Percentiles rank a stretch among this genome's conserved stretches.
phyloP scores from a whole-genome alignment of 2,797 vertebrate species.

The Crocidura indochinensis region DNA sequence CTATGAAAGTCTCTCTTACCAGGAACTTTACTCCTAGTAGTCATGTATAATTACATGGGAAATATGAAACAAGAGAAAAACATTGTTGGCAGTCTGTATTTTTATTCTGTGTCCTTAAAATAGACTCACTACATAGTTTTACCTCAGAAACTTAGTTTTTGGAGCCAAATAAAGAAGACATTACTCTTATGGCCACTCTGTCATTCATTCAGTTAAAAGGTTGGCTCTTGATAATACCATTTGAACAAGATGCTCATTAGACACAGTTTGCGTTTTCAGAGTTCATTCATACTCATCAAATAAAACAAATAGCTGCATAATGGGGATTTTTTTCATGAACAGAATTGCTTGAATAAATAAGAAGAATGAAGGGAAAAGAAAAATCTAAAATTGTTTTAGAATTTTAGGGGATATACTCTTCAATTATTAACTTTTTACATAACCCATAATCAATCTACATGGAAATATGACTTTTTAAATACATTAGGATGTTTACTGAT shows the following conservation, averaged over 20 bases:
- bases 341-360: constrained; percentile 25
- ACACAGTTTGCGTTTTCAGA: constrained; percentile 50
- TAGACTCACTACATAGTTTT: neutral
- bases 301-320: neutral
- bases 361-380: constrained; percentile 34
- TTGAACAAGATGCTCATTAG: constrained; percentile 60
- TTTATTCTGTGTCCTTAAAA: constrained; percentile 10
- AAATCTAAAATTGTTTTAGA: neutral
- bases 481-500: neutral
- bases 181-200: neutral
- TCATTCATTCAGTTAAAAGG: constrained; percentile 43
- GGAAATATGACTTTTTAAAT: constrained; percentile 54
- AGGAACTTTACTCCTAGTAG: neutral
- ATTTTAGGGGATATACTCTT: neutral
- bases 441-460: constrained; percentile 25
- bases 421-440: constrained; percentile 14
- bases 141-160: constrained; percentile 23
- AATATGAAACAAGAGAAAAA: constrained; percentile 44
- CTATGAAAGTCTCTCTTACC: neutral
- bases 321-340: neutral
- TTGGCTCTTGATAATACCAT: constrained; percentile 25
- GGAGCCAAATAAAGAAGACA: constrained; percentile 30
- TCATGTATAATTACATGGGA: neutral
- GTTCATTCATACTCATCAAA: constrained; percentile 43
- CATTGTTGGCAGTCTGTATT: neutral